Evolutionary conservation across 1,140 invertebrate species (phyloP), one percentile per base, ranked within the genome.

Genomic region (Lethocerus indicus): DNA sequence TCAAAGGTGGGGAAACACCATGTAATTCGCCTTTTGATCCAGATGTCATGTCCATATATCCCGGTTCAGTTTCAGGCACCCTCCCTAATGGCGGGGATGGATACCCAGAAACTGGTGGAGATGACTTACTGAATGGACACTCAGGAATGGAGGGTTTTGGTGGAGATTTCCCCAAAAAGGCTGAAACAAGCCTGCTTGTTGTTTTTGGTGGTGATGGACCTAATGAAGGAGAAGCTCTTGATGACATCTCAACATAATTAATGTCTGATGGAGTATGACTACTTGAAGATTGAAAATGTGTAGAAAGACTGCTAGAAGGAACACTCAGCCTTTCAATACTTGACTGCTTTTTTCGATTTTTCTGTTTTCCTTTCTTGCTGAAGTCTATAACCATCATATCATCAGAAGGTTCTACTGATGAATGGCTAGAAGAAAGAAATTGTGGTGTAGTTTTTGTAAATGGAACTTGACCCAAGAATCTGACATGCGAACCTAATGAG

Each of bases 301-400:
- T 50, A 26, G 51, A 51, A 13, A 28, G 42, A 26, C 49, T 54
- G 7, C 42, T 28, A 16, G 44, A 35, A 3, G 57, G 56, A 20
- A 59, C 43, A 14, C 47, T 46, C 14, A 57, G 35, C 7, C 51
- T 45, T 47, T 59, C 58, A n/a, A 44, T 47, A 47, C 57, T 58
- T 9, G 47, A 32, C 24, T 53, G 47, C 40, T 56, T 54, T 27
- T 47, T 56, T n/a, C 44, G 7, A 18, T 20, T 26, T 28, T 20
- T 2, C n/a, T n/a, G 21, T 4, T 42, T 21, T 1, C 37, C 42
- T 25, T 57, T 59, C 23, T 57, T 35, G 62, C 65, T 76, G 58
- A 85, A 86, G 62, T 86, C 83, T 47, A 87, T 71, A 63, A 83
- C 81, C 80, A 87, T 83, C 37, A 83, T 68, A 64, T 87, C 80